Evolutionary conservation across 2,113 vertebrate species (phyloP), one percentile per base, ranked within the genome.

Genomic region (Aphyosemion australe): DNA sequence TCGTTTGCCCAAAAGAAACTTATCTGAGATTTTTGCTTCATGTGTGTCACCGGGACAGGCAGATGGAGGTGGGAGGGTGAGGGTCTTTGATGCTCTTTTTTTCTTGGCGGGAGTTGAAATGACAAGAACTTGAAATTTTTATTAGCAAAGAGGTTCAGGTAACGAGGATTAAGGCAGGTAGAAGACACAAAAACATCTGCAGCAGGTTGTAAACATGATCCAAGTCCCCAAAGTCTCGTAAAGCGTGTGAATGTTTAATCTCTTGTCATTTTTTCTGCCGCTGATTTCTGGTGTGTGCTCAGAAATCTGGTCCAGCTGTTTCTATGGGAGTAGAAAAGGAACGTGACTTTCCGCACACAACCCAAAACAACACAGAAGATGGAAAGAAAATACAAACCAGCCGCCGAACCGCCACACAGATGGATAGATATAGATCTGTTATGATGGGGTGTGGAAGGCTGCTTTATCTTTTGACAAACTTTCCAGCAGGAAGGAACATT

Each of bases 41-140:
- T 72, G 37, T 43, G 58, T 62, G 75, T 74, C 79, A 66, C 6
- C 21, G 46, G 64, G 48, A 49, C 31, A 4, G 77, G 56, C 85
- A 89, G 85, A 85, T 87, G 88, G 69, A 54, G 15, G 71, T 41
- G 63, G 65, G 78, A 52, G 65, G 53, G 26, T 8, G 32, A 32
- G 46, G n/a, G 67, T 73, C 78, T 87, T 86, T 88, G 84, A 87
- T 83, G 71, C 70, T 66, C 13, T 48, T 47, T 42, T 26, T 61
- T 60, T 69, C 31, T 62, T 88, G 88, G 88, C 86, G 73, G 1
- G 15, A 71, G 58, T 83, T 88, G 65, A 90, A 80, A 78, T 80
- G 70, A 74, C 4, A 1, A 64, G 19, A 76, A 52, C 43, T 78
- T 70, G 66, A 72, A 75, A 78, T 78, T 84, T 84, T 74, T 48